Conservation (phyloP, 2,113 vertebrate genomes). For the Vanacampus margaritifer region DNA sequence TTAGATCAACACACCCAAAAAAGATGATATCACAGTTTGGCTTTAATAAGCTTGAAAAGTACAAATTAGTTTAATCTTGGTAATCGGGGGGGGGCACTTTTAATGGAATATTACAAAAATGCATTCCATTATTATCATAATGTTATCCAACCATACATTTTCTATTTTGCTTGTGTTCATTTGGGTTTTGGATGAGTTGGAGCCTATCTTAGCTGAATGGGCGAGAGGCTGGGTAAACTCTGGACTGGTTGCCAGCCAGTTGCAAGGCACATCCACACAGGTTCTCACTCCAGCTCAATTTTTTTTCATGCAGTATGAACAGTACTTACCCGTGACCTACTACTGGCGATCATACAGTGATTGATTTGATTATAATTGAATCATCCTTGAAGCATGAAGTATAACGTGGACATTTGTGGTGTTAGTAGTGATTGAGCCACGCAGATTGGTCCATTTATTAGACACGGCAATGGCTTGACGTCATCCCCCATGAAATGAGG, state of each 20-base stretch:
- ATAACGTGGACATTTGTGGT: too few species aligned
- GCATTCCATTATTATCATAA: neutral
- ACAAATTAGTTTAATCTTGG: neutral
- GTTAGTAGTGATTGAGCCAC: too few species aligned
- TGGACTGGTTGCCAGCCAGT: neutral
- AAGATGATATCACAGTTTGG: conserved; percentile 27
- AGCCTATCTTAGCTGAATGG: neutral
- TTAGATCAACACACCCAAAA: conserved; percentile 39
- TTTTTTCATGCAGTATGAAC: too few species aligned
- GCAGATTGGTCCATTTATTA: too few species aligned
- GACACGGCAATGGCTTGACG: too few species aligned
- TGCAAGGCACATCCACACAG: neutral
- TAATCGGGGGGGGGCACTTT: neutral
- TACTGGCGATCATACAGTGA: too few species aligned
- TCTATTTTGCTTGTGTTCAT: neutral
- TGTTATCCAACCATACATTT: neutral
- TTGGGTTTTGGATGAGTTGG: neutral
- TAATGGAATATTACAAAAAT: neutral
- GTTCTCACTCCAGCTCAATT: too few species aligned
- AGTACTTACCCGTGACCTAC: too few species aligned
- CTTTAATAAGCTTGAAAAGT: neutral
- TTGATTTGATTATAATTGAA: too few species aligned
- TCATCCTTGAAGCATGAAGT: too few species aligned
- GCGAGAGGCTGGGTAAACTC: neutral
- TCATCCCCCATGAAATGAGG: too few species aligned